Base-by-base conservation (phyloP, 2,113 vertebrate species). In the Bucco capensis region DNA sequence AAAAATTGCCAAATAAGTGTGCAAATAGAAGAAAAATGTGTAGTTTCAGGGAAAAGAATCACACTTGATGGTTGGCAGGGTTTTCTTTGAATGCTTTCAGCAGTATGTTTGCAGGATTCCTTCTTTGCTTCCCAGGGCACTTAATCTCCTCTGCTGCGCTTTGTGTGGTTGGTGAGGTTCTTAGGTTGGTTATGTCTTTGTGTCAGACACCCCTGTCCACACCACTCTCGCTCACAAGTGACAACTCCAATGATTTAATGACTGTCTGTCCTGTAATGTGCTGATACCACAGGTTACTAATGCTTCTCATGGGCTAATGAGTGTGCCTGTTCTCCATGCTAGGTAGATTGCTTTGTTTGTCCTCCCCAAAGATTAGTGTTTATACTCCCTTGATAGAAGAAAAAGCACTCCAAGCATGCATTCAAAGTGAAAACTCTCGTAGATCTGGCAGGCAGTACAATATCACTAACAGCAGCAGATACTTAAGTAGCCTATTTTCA, bases 401-500 rank as follows among this genome's bases (percentile, higher is more conserved):
- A 89, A 60, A 30, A 81, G 47, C 78, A 89, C 85, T 94, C 33
- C 69, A 57, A 72, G 54, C n/a, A 24, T 56, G 47, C 6, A 5
- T 83, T 89, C 25, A 42, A 74, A 93, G 84, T 61, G 57, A 89
- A 80, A 91, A 72, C 38, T 80, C 47, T 49, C 1, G 0, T 23
- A 60, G 72, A 31, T 80, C 72, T 92, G 91, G 30, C 83, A 88
- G 94, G 60, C 57, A 38, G 30, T 77, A 82, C 57, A 83, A 3
- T 95, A 84, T 93, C 86, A 49, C 93, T 94, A 96, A 95, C 67
- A 93, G 94, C 90, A 90, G 89, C 75, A 91, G 80, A 82, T 91
- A 89, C 83, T 95, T 94, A 95, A 87, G 73, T 86, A 92, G 54
- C 78, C 79, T 88, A 73, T 95, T 88, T 97, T 94, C 91, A 77